phyloP scores from a whole-genome alignment of 2,888 invertebrate genomes.

The Drosophila kambysellisi region DNA sequence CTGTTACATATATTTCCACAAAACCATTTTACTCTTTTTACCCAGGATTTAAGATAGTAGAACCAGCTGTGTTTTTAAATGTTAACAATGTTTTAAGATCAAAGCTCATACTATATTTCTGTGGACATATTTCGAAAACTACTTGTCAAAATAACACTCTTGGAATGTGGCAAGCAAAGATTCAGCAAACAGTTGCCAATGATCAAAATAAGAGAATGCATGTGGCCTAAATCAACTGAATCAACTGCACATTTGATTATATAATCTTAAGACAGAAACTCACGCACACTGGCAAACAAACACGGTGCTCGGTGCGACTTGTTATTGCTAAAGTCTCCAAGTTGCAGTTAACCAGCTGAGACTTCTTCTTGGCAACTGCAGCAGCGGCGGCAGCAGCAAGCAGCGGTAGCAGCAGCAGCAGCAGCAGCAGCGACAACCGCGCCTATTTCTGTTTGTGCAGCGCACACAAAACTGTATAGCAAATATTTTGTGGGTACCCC shows the following conservation, averaged over 20 bases:
- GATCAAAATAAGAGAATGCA: slow-evolving; percentile 26
- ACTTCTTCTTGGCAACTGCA: slow-evolving; percentile 63
- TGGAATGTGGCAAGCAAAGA: slow-evolving; percentile 13
- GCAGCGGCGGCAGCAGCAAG: slow-evolving; percentile 27
- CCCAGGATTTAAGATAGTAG: neutral
- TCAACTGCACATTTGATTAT: slow-evolving; percentile 63
- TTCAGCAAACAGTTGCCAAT: slow-evolving; percentile 4
- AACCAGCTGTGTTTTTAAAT: neutral
- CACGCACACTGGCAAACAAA: slow-evolving; percentile 19
- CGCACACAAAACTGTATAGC: slow-evolving; percentile 41
- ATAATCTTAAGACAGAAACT: slow-evolving; percentile 55
- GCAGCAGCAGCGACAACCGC: slow-evolving; percentile 46
- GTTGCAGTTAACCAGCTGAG: slow-evolving; percentile 44
- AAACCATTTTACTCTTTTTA: too few relatives aligned
- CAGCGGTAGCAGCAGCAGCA: slow-evolving; percentile 23
- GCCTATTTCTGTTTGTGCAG: slow-evolving; percentile 65
- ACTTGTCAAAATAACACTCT: neutral
- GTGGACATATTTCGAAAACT: neutral
- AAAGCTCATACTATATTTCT: neutral
- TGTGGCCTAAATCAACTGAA: slow-evolving; percentile 52
- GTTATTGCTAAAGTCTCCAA: slow-evolving; percentile 65
- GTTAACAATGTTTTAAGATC: neutral
- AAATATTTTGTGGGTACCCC: slow-evolving; percentile 19
- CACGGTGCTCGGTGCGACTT: slow-evolving; percentile 23
- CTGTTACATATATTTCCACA: too few relatives aligned